Evolutionary conservation across 2,797 vertebrate species (phyloP).

Genomic region (Eospalax fontanierii): DNA sequence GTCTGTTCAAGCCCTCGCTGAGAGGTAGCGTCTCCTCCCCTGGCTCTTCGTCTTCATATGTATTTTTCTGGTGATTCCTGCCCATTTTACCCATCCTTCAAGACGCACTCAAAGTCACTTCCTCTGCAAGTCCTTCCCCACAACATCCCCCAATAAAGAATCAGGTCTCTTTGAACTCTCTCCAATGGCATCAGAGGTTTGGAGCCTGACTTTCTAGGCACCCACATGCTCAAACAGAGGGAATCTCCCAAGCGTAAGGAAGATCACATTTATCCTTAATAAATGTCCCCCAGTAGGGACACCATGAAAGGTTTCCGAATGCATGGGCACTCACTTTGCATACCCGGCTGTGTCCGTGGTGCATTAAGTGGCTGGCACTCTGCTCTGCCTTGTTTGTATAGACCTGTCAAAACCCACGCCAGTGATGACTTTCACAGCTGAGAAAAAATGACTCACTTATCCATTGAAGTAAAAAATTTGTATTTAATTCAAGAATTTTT

Average conservation of each 20-base stretch:
- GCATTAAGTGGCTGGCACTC: not conserved
- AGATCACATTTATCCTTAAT: not conserved
- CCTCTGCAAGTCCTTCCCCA: not conserved
- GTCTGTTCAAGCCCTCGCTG: not conserved
- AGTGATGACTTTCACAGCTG: not conserved
- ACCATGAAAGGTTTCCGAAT: not conserved
- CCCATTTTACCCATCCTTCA: not conserved
- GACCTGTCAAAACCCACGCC: not conserved
- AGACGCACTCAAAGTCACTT: not conserved
- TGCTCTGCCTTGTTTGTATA: not conserved
- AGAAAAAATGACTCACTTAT: not conserved
- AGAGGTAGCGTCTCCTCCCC: not conserved
- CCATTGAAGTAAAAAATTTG: not conserved
- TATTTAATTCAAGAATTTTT: constrained; percentile 41
- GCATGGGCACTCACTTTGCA: not conserved
- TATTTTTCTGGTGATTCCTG: not conserved
- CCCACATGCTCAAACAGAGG: not conserved
- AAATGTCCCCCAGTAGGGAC: not conserved
- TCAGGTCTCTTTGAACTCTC: not conserved
- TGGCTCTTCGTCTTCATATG: not conserved
- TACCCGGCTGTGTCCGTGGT: not conserved
- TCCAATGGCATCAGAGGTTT: not conserved
- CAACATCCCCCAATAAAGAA: not conserved
- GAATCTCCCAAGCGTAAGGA: not conserved
- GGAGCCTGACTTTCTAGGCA: not conserved